These are phyloP conservation scores for Latrodectus geometricus DNA, from an alignment of 1,140 invertebrate species.

Conservation along the genomic window DNA sequence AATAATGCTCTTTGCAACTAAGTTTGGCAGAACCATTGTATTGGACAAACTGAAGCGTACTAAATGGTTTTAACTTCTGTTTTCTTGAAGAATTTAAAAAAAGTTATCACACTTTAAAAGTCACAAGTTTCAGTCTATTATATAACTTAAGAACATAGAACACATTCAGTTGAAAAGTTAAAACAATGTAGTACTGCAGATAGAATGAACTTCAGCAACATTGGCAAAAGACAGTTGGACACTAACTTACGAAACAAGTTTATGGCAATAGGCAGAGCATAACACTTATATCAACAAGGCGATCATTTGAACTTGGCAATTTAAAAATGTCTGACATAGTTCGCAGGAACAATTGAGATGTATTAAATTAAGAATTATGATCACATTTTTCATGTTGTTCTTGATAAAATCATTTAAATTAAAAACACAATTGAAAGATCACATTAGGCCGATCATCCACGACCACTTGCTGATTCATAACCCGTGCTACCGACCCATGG, in stretches of 20 bases:
- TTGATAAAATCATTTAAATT: slow-evolving; percentile 35
- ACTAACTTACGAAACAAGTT: neutral
- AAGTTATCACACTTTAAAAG: neutral
- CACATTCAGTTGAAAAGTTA: neutral
- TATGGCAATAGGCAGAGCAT: slow-evolving; percentile 28
- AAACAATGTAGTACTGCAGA: neutral
- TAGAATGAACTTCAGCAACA: neutral
- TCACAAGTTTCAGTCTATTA: neutral
- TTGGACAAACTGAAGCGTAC: neutral
- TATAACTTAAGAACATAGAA: too few relatives aligned
- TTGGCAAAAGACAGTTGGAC: neutral
- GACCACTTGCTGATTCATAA: slow-evolving; percentile 34
- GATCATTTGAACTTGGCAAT: neutral
- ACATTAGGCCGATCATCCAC: slow-evolving; percentile 31
- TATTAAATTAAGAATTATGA: slow-evolving; percentile 27
- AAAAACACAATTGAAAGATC: slow-evolving; percentile 36
- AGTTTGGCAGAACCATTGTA: neutral
- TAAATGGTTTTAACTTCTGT: neutral
- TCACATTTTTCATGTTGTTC: slow-evolving; percentile 31
- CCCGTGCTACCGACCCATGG: slow-evolving; percentile 92
- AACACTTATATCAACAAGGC: neutral
- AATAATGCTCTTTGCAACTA: neutral
- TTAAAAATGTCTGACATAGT: neutral
- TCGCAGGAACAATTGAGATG: slow-evolving; percentile 34
- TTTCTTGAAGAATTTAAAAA: too few relatives aligned